Evolutionary conservation across 2,113 vertebrate species (phyloP).

Genomic region (Zosterops borbonicus): DNA sequence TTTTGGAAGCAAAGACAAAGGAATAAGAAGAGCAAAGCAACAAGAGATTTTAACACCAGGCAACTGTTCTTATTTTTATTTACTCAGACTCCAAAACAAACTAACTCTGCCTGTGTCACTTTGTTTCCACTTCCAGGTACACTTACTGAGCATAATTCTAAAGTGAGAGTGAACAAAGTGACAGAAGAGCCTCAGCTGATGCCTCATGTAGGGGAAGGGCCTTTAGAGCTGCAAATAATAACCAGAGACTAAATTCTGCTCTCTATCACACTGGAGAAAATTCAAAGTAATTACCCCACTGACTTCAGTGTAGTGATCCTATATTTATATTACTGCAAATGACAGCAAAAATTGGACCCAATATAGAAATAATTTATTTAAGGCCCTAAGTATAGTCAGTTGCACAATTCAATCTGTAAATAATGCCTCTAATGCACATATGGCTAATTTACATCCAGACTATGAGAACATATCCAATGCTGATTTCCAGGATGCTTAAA

Average conservation of each 20-base stretch:
- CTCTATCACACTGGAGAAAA: neutral
- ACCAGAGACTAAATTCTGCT: constrained; percentile 4
- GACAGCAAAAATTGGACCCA: constrained; percentile 58
- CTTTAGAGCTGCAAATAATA: constrained; percentile 13
- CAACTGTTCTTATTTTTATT: neutral
- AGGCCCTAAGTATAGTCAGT: constrained; percentile 45
- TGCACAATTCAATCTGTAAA: constrained; percentile 66
- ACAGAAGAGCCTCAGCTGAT: neutral
- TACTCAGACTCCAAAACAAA: neutral
- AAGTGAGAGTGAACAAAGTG: neutral
- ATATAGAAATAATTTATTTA: constrained; percentile 56
- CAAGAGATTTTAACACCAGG: neutral
- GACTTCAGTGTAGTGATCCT: constrained; percentile 27
- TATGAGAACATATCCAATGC: constrained; percentile 58
- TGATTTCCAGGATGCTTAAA: constrained; percentile 54
- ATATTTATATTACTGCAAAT: constrained; percentile 51
- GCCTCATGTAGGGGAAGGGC: neutral
- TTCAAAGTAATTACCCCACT: constrained; percentile 33
- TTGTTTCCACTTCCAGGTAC: neutral
- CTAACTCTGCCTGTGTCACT: neutral
- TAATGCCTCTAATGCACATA: constrained; percentile 68
- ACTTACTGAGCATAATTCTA: neutral
- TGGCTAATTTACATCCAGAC: constrained; percentile 67
- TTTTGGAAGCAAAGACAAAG: neutral
- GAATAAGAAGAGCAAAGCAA: neutral